These are phyloP conservation scores for Melanerpes aurifrons DNA, from an alignment of 2,113 vertebrate genomes.

Conservation along the genomic window DNA sequence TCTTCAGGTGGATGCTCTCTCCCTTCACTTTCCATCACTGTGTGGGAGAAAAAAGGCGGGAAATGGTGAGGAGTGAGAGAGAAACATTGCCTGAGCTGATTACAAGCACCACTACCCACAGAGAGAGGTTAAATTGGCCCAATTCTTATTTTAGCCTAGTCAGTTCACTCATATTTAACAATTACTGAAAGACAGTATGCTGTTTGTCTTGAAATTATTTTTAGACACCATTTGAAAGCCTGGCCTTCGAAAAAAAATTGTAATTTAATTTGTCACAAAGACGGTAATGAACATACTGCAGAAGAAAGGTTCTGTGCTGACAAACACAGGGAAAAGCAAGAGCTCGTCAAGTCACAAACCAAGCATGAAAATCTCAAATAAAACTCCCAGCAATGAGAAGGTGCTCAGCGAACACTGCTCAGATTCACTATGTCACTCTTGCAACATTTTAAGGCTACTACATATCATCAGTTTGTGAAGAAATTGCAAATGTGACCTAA, in stretches of 20 bases:
- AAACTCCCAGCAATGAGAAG: not conserved
- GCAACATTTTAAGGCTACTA: not conserved
- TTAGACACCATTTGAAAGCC: constrained; percentile 10
- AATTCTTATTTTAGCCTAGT: constrained; percentile 41
- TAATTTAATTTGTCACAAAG: constrained; percentile 2
- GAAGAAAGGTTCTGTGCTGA: not conserved
- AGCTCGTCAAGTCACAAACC: not conserved
- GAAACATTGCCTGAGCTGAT: constrained; percentile 21
- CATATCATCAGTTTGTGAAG: not conserved
- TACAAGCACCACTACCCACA: not conserved
- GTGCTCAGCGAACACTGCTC: not conserved
- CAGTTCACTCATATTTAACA: constrained; percentile 14
- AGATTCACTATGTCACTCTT: not conserved
- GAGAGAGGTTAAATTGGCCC: constrained; percentile 34
- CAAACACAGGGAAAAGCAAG: not conserved
- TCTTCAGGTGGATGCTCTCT: not conserved
- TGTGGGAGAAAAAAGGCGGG: not conserved
- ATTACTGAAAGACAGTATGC: not conserved
- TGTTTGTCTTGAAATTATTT: constrained; percentile 34
- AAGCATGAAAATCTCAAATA: not conserved
- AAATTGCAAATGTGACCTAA: not conserved
- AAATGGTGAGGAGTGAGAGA: fast-evolving
- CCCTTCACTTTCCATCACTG: not conserved
- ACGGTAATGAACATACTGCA: not conserved
- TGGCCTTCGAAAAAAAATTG: not conserved